Evolutionary conservation across 1,140 invertebrate species (phyloP).

Genomic region (Varroa destructor): DNA sequence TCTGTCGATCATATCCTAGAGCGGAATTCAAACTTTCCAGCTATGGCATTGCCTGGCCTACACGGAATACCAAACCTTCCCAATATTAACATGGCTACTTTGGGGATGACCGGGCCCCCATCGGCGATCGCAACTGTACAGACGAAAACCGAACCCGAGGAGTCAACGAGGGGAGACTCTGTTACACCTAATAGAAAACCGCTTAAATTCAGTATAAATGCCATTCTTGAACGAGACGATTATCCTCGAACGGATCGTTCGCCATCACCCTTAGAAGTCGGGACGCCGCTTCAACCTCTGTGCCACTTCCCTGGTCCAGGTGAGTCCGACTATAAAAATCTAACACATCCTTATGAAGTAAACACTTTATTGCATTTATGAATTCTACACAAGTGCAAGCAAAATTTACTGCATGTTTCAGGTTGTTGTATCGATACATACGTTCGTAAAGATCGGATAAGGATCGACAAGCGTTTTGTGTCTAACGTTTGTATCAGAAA

Average conservation of each 20-base stretch:
- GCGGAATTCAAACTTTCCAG: neutral
- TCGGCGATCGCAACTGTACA: neutral
- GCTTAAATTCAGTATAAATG: conserved; percentile 25
- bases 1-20: conserved; percentile 13
- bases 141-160: conserved; percentile 14
- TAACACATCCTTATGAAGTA: no score
- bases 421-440: no score
- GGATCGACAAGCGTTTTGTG: no score
- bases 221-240: conserved; percentile 16
- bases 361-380: no score
- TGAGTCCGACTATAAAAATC: neutral
- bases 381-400: no score
- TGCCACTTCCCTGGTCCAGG: conserved; percentile 6
- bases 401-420: no score
- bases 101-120: no score
- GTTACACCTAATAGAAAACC: neutral
- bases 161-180: neutral
- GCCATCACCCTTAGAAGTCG: conserved; percentile 8
- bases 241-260: neutral
- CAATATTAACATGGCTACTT: no score
- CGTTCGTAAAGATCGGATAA: no score
- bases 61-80: no score
- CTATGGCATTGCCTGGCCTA: neutral
- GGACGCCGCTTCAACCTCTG: conserved; percentile 1
- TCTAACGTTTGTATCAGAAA: no score